Evolutionary conservation across 1,140 invertebrate species (phyloP).

Genomic region (Drosophila varians): DNA sequence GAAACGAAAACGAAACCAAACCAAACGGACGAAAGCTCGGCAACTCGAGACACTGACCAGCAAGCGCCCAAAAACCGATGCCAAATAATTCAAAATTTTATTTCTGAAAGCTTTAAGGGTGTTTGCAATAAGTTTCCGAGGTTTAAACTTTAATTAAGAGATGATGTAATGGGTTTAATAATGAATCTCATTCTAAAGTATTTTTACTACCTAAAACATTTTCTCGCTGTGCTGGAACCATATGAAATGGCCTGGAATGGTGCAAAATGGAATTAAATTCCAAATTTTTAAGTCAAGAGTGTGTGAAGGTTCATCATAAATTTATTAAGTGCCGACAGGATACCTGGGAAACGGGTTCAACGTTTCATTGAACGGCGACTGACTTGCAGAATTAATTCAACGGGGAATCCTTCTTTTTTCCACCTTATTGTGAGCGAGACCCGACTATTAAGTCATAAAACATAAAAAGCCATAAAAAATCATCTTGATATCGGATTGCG

Average conservation of each 20-base stretch:
- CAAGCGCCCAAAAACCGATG: conserved; percentile 1
- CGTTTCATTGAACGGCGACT: conserved; percentile 10
- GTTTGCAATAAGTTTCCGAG: neutral
- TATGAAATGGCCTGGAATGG: neutral
- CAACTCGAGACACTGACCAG: conserved; percentile 4
- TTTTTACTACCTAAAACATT: too few relatives aligned
- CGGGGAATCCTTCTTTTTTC: conserved; percentile 4
- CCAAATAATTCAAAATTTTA: neutral
- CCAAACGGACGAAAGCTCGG: neutral
- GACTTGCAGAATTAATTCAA: conserved; percentile 30
- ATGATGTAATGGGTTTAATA: too few relatives aligned
- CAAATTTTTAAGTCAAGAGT: conserved; percentile 24
- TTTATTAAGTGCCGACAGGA: conserved; percentile 71
- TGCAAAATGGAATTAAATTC: conserved; percentile 15
- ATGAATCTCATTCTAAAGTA: too few relatives aligned
- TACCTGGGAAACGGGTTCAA: conserved; percentile 48
- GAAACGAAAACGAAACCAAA: conserved; percentile 43
- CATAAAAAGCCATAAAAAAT: conserved; percentile 44
- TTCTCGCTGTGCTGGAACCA: neutral
- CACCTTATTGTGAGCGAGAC: conserved; percentile 1
- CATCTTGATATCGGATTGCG: conserved; percentile 48
- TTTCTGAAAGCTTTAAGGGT: too few relatives aligned
- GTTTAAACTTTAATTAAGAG: neutral
- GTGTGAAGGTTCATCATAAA: conserved; percentile 75
- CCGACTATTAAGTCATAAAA: conserved; percentile 44